Conservation (phyloP, 2,797 vertebrate species). For the Sebastes umbrosus region DNA sequence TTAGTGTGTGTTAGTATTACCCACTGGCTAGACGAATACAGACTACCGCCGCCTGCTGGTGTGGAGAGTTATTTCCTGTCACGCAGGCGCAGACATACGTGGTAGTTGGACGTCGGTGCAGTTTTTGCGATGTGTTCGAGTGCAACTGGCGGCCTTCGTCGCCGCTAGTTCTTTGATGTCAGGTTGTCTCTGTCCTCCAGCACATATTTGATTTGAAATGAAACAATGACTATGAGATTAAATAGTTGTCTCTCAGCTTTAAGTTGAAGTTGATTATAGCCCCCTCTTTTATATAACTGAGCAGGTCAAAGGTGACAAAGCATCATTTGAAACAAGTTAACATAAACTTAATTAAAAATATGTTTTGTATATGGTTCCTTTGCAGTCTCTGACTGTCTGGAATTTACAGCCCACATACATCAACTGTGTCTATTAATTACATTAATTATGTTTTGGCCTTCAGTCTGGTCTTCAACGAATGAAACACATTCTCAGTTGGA, state of each 20-base stretch:
- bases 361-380: not conserved
- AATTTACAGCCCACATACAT: not conserved
- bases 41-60: too few species aligned
- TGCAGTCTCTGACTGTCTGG: not conserved
- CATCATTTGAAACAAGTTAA: not conserved
- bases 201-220: not conserved
- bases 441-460: not conserved
- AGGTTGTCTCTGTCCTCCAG: not conserved
- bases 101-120: too few species aligned
- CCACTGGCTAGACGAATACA: too few species aligned
- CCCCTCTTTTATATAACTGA: not conserved
- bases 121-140: too few species aligned
- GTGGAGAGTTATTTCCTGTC: too few species aligned
- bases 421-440: not conserved
- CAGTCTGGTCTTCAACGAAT: not conserved
- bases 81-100: too few species aligned
- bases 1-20: too few species aligned
- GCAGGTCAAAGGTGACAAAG: not conserved
- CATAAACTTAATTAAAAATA: not conserved
- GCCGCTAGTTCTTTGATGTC: too few species aligned
- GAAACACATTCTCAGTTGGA: slow-evolving; percentile 11
- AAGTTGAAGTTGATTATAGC: not conserved
- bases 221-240: not conserved
- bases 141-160: too few species aligned
- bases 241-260: not conserved